Conservation (phyloP, 2,797 vertebrate species). For the Naso thynnoides region DNA sequence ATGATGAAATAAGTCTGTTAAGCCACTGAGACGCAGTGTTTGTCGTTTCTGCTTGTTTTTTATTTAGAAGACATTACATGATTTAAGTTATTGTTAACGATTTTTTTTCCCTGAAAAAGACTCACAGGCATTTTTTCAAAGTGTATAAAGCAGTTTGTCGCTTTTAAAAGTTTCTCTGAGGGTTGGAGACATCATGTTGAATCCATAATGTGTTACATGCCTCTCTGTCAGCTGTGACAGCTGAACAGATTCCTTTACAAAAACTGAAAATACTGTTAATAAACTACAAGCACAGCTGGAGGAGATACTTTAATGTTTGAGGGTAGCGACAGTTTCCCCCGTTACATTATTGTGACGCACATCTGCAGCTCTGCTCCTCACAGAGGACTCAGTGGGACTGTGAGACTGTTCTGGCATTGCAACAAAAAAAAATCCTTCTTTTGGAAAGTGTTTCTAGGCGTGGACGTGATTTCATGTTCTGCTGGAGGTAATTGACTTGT, state of each 20-base stretch:
- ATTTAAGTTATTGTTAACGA: no score
- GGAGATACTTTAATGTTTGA: not conserved
- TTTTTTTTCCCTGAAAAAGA: no score
- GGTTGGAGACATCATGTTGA: not conserved
- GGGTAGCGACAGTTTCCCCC: not conserved
- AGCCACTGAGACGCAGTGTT: no score
- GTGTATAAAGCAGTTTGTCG: no score
- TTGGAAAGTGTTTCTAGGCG: not conserved
- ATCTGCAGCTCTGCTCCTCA: no score
- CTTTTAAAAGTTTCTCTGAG: no score
- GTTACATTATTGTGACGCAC: no score
- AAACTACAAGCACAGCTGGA: not conserved
- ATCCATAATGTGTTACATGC: not conserved
- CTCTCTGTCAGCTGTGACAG: not conserved
- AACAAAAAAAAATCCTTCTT: not conserved
- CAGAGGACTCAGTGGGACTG: not conserved
- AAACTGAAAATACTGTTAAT: no score
- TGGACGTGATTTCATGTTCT: slow-evolving; percentile 3
- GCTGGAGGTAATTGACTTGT: slow-evolving; percentile 18
- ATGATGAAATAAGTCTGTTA: no score
- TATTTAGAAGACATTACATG: no score
- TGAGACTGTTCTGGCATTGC: not conserved
- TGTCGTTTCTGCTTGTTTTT: no score
- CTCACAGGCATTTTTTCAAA: no score
- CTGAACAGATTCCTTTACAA: not conserved